phyloP scores from a whole-genome alignment of 2,888 invertebrate species.

The Phyllotreta cruciferae region DNA sequence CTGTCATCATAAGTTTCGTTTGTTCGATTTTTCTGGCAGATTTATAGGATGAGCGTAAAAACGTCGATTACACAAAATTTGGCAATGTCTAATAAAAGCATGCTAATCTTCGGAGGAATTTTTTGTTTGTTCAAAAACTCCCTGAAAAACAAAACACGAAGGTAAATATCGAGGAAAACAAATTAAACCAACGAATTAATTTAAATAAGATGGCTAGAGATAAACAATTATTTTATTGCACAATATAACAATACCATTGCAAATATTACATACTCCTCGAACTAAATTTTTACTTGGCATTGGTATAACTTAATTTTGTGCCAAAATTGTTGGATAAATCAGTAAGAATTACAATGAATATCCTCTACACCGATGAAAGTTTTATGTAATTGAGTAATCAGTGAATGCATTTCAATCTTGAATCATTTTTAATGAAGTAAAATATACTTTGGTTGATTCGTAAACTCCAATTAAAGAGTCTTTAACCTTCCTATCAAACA shows the following conservation, averaged over 20 bases:
- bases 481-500: too few species aligned
- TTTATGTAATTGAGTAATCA: too few species aligned
- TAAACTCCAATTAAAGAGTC: too few species aligned
- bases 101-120: conserved; percentile 18
- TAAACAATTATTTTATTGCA: background rate
- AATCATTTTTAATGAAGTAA: too few species aligned
- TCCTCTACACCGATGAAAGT: too few species aligned
- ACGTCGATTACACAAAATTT: conserved; percentile 28
- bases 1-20: conserved; percentile 33
- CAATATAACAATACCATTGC: conserved; percentile 3
- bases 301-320: background rate
- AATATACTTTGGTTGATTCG: too few species aligned
- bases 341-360: too few species aligned
- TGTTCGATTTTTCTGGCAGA: background rate
- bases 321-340: background rate
- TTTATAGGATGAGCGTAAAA: conserved; percentile 12
- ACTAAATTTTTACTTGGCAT: background rate
- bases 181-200: background rate
- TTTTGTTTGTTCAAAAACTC: background rate
- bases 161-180: background rate
- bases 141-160: conserved; percentile 11
- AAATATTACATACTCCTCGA: background rate
- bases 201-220: background rate
- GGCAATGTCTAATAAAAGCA: conserved; percentile 27
- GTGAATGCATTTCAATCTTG: too few species aligned